These are phyloP conservation scores for Sorex fumeus DNA, from an alignment of 2,113 vertebrate genomes.

Conservation along the genomic window DNA sequence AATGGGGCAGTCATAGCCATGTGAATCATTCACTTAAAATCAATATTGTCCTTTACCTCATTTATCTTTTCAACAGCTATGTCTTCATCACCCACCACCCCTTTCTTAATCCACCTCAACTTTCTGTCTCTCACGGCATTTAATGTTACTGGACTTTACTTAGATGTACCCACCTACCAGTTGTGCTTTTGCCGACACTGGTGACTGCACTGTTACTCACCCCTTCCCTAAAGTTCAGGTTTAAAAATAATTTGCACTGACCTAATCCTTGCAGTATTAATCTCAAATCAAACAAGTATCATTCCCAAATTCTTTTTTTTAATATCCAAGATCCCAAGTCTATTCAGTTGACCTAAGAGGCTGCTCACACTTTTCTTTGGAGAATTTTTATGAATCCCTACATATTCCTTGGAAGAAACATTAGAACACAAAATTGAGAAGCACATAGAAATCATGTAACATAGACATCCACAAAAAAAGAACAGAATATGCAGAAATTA, in stretches of 20 bases:
- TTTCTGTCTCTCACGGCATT: background rate
- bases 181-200: background rate
- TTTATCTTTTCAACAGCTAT: background rate
- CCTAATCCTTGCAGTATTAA: background rate
- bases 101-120: background rate
- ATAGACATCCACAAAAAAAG: background rate
- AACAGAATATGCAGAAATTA: background rate
- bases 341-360: background rate
- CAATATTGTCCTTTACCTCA: background rate
- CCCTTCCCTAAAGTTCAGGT: background rate
- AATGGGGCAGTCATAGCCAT: background rate
- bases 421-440: conserved; percentile 11
- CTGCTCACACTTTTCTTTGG: background rate
- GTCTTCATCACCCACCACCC: background rate
- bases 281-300: background rate
- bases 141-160: background rate
- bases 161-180: background rate
- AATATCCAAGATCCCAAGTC: background rate
- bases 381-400: conserved; percentile 27
- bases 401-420: background rate
- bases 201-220: background rate
- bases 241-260: conserved; percentile 9
- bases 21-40: conserved; percentile 22
- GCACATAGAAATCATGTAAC: background rate
- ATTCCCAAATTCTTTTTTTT: background rate